phyloP scores from a whole-genome alignment of 2,888 invertebrate species.

The Boloria euphrosyne region DNA sequence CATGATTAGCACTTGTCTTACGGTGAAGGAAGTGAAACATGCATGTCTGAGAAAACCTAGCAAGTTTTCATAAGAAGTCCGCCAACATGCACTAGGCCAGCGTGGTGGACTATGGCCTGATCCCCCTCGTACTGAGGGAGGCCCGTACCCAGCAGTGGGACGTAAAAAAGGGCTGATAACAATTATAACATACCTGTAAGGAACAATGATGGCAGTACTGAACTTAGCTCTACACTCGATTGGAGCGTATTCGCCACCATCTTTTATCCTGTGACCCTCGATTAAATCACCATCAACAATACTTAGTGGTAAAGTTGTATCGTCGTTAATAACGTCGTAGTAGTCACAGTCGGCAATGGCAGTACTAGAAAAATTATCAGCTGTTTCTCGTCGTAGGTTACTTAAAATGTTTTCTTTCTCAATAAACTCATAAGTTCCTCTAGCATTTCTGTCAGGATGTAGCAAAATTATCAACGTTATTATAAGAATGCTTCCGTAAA shows the following conservation, averaged over 20 bases:
- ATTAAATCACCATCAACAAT: slow-evolving; percentile 63
- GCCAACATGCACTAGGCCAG: too few relatives aligned
- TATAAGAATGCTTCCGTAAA: slow-evolving; percentile 52
- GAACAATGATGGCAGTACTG: slow-evolving; percentile 92
- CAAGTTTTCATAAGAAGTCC: too few relatives aligned
- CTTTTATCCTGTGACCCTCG: slow-evolving; percentile 63
- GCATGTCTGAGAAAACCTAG: too few relatives aligned
- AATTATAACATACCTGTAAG: slow-evolving; percentile 81
- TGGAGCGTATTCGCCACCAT: slow-evolving; percentile 72
- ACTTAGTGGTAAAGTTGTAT: slow-evolving; percentile 59
- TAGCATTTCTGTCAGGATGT: slow-evolving; percentile 59
- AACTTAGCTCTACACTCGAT: slow-evolving; percentile 74
- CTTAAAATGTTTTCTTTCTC: slow-evolving; percentile 66
- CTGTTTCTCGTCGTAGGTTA: slow-evolving; percentile 63
- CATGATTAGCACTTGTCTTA: too few relatives aligned
- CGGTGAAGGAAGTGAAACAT: too few relatives aligned
- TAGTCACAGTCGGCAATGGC: slow-evolving; percentile 66
- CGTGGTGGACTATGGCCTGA: too few relatives aligned
- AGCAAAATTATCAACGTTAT: slow-evolving; percentile 58
- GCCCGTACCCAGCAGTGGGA: too few relatives aligned
- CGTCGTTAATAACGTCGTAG: slow-evolving; percentile 60
- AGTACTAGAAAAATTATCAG: slow-evolving; percentile 72
- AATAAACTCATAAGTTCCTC: slow-evolving; percentile 71
- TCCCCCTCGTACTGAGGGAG: too few relatives aligned
- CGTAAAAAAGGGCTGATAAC: too few relatives aligned